Evolutionary conservation across 2,888 invertebrate species (phyloP).

Genomic region (Diarsia rubi): DNA sequence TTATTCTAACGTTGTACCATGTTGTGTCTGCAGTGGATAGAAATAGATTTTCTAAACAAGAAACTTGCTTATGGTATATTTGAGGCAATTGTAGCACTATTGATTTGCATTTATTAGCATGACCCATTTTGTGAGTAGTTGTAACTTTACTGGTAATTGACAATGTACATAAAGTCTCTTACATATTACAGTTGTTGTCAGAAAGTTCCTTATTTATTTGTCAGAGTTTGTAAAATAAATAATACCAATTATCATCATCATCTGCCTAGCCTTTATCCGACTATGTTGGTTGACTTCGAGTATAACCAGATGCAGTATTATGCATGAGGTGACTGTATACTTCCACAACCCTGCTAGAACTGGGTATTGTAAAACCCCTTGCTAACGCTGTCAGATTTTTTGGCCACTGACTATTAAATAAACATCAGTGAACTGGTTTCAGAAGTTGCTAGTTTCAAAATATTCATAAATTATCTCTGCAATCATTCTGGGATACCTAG

Average conservation of each 20-base stretch:
- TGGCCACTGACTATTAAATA: not conserved
- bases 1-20: not conserved
- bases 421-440: not conserved
- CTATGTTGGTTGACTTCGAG: no score
- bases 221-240: not conserved
- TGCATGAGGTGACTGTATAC: no score
- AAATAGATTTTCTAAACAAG: not conserved
- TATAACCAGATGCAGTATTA: no score
- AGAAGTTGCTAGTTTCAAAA: not conserved
- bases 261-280: no score
- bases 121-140: slow-evolving; percentile 23
- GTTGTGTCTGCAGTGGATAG: not conserved
- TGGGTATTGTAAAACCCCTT: no score
- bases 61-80: slow-evolving; percentile 3
- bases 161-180: not conserved
- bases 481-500: not conserved
- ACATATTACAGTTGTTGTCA: not conserved
- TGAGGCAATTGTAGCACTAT: slow-evolving; percentile 9
- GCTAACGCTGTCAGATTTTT: no score
- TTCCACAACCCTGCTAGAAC: no score
- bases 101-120: slow-evolving; percentile 39
- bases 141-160: slow-evolving; percentile 19
- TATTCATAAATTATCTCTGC: not conserved
- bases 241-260: not conserved
- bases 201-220: not conserved